Conservation (phyloP, 2,797 vertebrate species). For the Enteromius afrohamiltoni region DNA sequence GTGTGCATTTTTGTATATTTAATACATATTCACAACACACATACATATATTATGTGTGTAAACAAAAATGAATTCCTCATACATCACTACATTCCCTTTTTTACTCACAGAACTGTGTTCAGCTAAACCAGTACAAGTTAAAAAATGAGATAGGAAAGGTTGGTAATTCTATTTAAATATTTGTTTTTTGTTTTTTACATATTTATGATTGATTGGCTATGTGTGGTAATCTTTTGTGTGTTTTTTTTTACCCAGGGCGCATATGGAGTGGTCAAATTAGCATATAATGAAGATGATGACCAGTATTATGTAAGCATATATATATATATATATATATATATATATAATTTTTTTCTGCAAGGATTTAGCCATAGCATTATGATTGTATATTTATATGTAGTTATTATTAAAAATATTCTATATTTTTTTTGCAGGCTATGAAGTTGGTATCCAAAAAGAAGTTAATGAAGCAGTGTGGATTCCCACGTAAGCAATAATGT, state of each 20-base stretch:
- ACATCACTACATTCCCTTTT: not conserved
- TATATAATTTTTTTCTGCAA: not conserved
- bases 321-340: too few relatives aligned
- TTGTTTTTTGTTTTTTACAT: not conserved
- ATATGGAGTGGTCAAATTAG: slow-evolving; percentile 93
- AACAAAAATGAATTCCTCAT: too few relatives aligned
- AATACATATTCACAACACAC: too few relatives aligned
- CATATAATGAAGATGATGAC: slow-evolving; percentile 92
- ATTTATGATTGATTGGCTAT: not conserved
- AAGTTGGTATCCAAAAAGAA: slow-evolving; percentile 98
- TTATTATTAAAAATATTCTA: not conserved
- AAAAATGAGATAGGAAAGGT: slow-evolving; percentile 96
- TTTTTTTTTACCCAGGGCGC: slow-evolving; percentile 80
- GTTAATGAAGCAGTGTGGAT: slow-evolving; percentile 92
- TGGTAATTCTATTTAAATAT: slow-evolving; percentile 22
- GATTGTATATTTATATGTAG: not conserved
- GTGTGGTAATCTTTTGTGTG: not conserved
- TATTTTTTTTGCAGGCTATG: slow-evolving; percentile 85
- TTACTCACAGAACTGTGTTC: slow-evolving; percentile 86
- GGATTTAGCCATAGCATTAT: not conserved
- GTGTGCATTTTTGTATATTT: too few relatives aligned
- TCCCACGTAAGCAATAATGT: slow-evolving; percentile 85
- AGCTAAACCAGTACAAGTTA: slow-evolving; percentile 95
- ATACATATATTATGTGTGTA: too few relatives aligned
- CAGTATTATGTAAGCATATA: slow-evolving; percentile 88